Evolutionary conservation across 2,113 vertebrate genomes (phyloP).

Genomic region (Aleadryas rufinucha): DNA sequence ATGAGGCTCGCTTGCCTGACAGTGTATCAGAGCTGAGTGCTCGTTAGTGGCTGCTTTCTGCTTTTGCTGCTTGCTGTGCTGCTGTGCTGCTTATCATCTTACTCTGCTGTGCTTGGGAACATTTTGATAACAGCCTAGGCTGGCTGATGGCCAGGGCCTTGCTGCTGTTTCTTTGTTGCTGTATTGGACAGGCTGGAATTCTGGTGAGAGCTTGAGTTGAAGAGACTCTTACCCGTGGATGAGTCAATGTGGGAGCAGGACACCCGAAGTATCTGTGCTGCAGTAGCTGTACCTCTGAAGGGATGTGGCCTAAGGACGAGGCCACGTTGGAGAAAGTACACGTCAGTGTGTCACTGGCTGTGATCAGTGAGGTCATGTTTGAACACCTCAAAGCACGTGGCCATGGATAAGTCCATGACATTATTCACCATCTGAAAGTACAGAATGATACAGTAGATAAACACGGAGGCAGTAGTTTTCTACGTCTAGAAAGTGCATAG

Average conservation of each 20-base stretch:
- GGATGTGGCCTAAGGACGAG: background rate
- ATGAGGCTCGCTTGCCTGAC: background rate
- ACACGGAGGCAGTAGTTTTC: background rate
- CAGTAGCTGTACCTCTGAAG: background rate
- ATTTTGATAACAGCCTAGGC: background rate
- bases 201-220: background rate
- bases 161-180: background rate
- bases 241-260: background rate
- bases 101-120: background rate
- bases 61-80: background rate
- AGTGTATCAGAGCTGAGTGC: background rate
- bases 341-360: fast-evolving
- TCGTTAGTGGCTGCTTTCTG: background rate
- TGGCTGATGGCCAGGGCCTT: background rate
- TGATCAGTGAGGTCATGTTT: background rate
- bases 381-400: background rate
- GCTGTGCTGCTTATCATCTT: background rate
- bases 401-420: background rate
- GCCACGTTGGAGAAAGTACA: background rate
- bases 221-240: background rate
- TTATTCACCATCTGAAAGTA: background rate
- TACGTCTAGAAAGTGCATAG: background rate
- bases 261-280: background rate
- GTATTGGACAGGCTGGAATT: background rate
- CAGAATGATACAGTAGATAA: background rate